These are phyloP conservation scores for Caenorhabditis angaria DNA, from an alignment of 2,888 invertebrate genomes.

Conservation along the genomic window DNA sequence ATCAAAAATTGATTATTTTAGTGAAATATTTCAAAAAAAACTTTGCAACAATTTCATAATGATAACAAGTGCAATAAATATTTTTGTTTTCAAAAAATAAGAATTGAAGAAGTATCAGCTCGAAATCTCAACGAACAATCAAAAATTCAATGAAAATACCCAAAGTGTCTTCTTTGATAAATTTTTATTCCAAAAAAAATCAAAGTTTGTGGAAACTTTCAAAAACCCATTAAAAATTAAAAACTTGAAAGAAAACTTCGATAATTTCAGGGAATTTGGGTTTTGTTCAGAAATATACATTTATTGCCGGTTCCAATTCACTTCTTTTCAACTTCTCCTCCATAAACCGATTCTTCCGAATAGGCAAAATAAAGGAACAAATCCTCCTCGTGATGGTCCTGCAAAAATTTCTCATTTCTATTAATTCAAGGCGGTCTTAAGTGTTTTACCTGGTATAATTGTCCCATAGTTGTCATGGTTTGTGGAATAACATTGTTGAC, in stretches of 20 bases:
- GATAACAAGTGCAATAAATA: too few relatives aligned
- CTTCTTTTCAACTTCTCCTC: slow-evolving; percentile 73
- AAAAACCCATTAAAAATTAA: neutral
- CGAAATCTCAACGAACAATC: neutral
- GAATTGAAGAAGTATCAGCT: too few relatives aligned
- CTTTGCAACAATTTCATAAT: too few relatives aligned
- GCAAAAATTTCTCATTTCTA: slow-evolving; percentile 26
- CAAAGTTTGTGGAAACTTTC: too few relatives aligned
- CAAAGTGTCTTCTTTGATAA: slow-evolving; percentile 28
- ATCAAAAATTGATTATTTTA: too few relatives aligned
- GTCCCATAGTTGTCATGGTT: slow-evolving; percentile 94
- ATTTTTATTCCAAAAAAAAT: slow-evolving; percentile 23
- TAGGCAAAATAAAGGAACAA: slow-evolving; percentile 99
- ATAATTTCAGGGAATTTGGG: slow-evolving; percentile 12
- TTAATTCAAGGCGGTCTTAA: neutral
- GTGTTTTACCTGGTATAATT: slow-evolving; percentile 85
- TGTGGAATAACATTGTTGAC: slow-evolving; percentile 97
- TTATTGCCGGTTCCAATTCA: neutral
- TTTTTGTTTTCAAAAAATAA: too few relatives aligned
- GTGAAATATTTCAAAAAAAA: too few relatives aligned
- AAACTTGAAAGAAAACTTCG: neutral
- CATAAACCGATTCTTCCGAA: slow-evolving; percentile 99
- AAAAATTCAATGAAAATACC: neutral
- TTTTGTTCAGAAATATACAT: neutral
- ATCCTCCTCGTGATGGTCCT: slow-evolving; percentile 99